Percentiles rank a stretch among this genome's conserved stretches.
Conservation (phyloP, 2,113 vertebrate species). For the Loxodonta africana region DNA sequence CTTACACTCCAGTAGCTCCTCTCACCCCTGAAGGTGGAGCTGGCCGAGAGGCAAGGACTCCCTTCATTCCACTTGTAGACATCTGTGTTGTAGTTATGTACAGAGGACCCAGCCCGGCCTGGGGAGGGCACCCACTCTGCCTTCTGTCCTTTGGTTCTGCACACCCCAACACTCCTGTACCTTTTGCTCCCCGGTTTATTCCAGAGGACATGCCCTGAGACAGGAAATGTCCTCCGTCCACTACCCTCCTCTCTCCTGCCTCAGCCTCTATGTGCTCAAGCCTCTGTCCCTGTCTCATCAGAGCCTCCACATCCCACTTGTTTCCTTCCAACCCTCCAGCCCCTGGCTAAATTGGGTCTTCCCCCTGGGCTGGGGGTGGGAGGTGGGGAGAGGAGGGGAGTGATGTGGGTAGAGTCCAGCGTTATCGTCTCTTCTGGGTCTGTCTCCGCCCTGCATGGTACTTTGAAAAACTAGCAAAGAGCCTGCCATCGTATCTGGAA, state of each 20-base stretch:
- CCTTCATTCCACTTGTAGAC: neutral
- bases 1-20: neutral
- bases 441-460: neutral
- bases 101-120: slow-evolving; percentile 1
- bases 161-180: neutral
- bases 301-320: neutral
- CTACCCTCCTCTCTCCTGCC: neutral
- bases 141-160: neutral
- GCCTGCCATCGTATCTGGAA: neutral
- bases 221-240: neutral
- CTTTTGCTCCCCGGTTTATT: neutral
- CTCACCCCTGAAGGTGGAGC: neutral
- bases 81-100: slow-evolving; percentile 57
- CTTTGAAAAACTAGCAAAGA: slow-evolving; percentile 48
- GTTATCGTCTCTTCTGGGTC: neutral
- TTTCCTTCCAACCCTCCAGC: neutral
- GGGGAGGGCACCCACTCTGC: neutral
- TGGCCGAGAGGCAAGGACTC: neutral
- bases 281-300: neutral
- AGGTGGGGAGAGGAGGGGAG: too few species aligned
- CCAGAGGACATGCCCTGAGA: slow-evolving; percentile 43
- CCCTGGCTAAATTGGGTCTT: neutral
- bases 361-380: neutral
- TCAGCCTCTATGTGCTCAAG: neutral
- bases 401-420: neutral